Conservation (phyloP, 2,113 vertebrate species). For the Blennius ocellaris region DNA sequence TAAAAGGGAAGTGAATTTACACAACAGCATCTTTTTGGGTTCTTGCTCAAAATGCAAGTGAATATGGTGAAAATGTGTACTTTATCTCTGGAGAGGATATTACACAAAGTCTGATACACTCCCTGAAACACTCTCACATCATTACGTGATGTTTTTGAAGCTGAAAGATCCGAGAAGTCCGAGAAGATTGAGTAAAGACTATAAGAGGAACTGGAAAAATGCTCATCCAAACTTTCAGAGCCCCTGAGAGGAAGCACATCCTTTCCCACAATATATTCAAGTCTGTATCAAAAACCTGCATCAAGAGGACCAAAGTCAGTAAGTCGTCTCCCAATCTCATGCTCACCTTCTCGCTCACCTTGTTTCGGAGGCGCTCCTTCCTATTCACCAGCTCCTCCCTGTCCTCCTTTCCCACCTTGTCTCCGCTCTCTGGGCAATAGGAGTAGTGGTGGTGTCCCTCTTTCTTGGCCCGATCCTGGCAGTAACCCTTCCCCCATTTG, state of each 20-base stretch:
- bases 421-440: slow-evolving; percentile 85
- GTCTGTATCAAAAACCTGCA: not conserved
- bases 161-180: too few species aligned
- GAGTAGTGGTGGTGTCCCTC: slow-evolving; percentile 88
- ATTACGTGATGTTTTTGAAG: too few species aligned
- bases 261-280: not conserved
- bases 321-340: slow-evolving; percentile 45
- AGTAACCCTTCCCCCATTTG: slow-evolving; percentile 92
- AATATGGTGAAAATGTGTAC: too few species aligned
- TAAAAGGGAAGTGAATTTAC: not conserved
- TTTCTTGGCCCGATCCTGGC: slow-evolving; percentile 90
- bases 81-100: too few species aligned
- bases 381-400: slow-evolving; percentile 87
- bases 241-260: too few species aligned
- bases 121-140: too few species aligned
- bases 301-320: not conserved
- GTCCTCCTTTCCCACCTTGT: slow-evolving; percentile 90
- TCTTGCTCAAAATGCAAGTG: too few species aligned
- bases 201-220: too few species aligned
- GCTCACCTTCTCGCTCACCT: slow-evolving; percentile 88
- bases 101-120: too few species aligned
- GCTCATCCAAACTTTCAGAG: too few species aligned
- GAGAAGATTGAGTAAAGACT: too few species aligned
- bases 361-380: slow-evolving; percentile 93
- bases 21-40: not conserved